phyloP scores from a whole-genome alignment of 2,113 vertebrate genomes.

The Indicator indicator region DNA sequence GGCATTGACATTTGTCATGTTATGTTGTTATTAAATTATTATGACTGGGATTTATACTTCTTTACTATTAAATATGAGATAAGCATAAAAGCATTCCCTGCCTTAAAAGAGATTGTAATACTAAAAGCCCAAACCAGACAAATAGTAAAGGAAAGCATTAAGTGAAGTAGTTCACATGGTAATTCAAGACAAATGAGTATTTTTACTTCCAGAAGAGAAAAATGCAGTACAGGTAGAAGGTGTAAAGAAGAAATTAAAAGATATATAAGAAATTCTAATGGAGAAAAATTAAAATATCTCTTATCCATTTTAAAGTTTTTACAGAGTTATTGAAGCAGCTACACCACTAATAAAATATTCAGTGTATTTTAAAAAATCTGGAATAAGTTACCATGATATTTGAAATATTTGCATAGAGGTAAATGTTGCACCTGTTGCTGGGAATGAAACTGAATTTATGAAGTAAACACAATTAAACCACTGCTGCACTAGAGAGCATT shows the following conservation, averaged over 20 bases:
- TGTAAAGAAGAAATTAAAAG: not conserved
- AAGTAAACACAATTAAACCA: not conserved
- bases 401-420: not conserved
- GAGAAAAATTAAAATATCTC: not conserved
- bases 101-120: not conserved
- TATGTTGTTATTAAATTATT: slow-evolving; percentile 19
- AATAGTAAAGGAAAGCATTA: slow-evolving; percentile 1
- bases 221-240: not conserved
- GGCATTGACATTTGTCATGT: slow-evolving; percentile 6
- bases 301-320: not conserved
- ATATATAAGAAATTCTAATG: not conserved
- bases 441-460: not conserved
- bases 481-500: not conserved
- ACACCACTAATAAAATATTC: not conserved
- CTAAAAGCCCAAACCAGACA: slow-evolving; percentile 20
- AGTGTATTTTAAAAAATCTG: not conserved
- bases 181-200: not conserved
- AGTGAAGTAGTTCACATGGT: not conserved
- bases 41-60: not conserved
- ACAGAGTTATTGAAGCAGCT: not conserved
- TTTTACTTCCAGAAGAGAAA: slow-evolving; percentile 21
- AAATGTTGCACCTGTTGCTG: not conserved
- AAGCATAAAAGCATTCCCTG: not conserved
- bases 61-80: not conserved
- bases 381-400: not conserved